Percentiles rank a stretch among this genome's conserved stretches.
Evolutionary conservation across 2,888 invertebrate species (phyloP).

Genomic region (Mycogona germanica): DNA sequence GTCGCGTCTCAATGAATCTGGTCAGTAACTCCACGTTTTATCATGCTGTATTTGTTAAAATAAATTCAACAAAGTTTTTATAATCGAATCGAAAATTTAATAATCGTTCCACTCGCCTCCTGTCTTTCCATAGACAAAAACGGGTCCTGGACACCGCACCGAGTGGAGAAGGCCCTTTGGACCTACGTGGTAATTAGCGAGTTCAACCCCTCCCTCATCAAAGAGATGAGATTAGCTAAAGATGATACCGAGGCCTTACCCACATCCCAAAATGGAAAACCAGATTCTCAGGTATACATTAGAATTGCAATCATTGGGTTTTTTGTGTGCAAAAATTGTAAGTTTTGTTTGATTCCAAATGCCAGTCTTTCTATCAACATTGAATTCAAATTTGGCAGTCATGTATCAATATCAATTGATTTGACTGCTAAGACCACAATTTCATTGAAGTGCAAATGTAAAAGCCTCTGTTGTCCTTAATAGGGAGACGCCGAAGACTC

Average conservation of each 20-base stretch:
- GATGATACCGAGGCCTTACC: slow-evolving; percentile 8
- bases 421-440: no score
- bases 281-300: slow-evolving; percentile 6
- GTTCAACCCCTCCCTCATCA: slow-evolving; percentile 67
- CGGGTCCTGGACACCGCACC: slow-evolving; percentile 44
- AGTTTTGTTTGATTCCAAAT: neutral
- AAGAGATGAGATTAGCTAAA: slow-evolving; percentile 47
- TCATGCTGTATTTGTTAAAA: neutral
- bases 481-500: no score
- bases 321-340: neutral
- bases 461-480: no score
- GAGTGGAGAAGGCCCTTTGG: slow-evolving; percentile 86
- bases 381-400: no score
- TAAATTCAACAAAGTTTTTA: neutral
- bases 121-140: slow-evolving; percentile 32
- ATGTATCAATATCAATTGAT: no score
- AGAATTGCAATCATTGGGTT: neutral
- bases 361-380: neutral
- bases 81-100: neutral
- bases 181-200: slow-evolving; percentile 80
- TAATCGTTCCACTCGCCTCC: neutral
- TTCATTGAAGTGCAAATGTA: no score
- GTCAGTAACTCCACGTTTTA: slow-evolving; percentile 32
- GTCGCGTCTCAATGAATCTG: slow-evolving; percentile 71
- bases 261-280: slow-evolving; percentile 9